Conservation (phyloP, 2,797 vertebrate genomes). For the Gymnopithys bicolor region DNA sequence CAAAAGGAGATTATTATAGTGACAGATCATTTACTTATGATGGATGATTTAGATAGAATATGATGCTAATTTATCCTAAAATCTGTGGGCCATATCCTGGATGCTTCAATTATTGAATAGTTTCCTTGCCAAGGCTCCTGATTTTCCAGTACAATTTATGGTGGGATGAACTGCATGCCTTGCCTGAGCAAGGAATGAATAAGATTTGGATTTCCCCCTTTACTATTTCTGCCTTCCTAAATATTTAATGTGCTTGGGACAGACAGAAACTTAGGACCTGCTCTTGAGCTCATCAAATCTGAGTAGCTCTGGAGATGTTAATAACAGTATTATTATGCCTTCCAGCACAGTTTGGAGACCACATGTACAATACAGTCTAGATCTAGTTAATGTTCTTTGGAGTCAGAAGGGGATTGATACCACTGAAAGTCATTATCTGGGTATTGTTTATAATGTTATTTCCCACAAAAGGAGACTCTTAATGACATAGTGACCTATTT, state of each 20-base stretch:
- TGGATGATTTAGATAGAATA: slow-evolving; percentile 6
- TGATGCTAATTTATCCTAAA: slow-evolving; percentile 31
- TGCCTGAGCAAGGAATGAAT: background rate
- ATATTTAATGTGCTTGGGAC: background rate
- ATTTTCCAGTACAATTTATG: background rate
- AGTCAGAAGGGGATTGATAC: background rate
- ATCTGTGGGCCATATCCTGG: background rate
- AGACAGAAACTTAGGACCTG: background rate
- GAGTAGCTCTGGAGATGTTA: background rate
- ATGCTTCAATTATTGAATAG: slow-evolving; percentile 45
- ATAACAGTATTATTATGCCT: background rate
- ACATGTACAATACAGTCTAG: background rate
- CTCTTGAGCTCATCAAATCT: background rate
- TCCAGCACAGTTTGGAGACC: background rate
- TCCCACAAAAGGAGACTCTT: background rate
- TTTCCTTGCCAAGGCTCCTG: background rate
- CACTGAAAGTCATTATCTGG: background rate
- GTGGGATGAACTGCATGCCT: background rate
- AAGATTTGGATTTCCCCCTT: background rate
- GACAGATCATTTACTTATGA: slow-evolving; percentile 37
- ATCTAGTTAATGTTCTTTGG: background rate
- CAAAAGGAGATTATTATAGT: slow-evolving; percentile 17
- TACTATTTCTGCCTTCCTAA: slow-evolving; percentile 17
- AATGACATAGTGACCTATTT: background rate
- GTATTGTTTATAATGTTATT: background rate